Conservation (phyloP, 2,113 vertebrate species). For the Recurvirostra avosetta region DNA sequence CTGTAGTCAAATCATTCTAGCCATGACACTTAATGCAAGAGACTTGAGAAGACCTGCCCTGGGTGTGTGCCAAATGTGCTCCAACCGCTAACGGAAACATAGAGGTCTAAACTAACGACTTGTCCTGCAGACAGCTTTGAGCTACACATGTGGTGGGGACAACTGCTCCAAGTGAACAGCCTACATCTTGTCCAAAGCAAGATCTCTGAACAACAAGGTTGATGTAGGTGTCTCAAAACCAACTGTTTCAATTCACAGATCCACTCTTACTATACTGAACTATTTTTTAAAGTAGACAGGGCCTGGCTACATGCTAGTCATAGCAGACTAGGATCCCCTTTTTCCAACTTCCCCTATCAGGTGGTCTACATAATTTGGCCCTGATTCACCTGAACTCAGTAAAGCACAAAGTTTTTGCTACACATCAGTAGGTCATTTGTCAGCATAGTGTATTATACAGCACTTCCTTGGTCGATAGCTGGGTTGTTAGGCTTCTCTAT, state of each 20-base stretch:
- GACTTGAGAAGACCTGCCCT: neutral
- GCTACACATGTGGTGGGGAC: rapidly evolving
- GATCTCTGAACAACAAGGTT: neutral
- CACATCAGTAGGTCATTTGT: neutral
- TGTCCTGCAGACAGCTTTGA: neutral
- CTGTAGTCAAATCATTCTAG: neutral
- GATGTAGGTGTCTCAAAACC: neutral
- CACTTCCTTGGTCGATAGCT: neutral
- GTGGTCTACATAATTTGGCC: neutral
- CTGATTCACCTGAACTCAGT: neutral
- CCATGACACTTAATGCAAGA: neutral
- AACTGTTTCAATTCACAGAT: neutral
- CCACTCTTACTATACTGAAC: neutral
- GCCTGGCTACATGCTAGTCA: neutral
- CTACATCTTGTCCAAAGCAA: neutral
- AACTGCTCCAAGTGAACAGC: neutral
- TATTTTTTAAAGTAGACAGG: neutral
- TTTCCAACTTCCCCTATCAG: neutral
- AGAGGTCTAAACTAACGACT: neutral
- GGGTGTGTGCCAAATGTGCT: neutral
- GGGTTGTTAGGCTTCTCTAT: neutral
- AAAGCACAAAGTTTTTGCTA: neutral
- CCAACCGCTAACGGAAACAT: neutral
- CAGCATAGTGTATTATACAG: neutral
- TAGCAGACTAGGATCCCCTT: neutral